A percentile compares a stretch with the other conserved stretches of the same genome.
phyloP scores from a whole-genome alignment of 2,888 invertebrate genomes.

The Andrena trimmerana region DNA sequence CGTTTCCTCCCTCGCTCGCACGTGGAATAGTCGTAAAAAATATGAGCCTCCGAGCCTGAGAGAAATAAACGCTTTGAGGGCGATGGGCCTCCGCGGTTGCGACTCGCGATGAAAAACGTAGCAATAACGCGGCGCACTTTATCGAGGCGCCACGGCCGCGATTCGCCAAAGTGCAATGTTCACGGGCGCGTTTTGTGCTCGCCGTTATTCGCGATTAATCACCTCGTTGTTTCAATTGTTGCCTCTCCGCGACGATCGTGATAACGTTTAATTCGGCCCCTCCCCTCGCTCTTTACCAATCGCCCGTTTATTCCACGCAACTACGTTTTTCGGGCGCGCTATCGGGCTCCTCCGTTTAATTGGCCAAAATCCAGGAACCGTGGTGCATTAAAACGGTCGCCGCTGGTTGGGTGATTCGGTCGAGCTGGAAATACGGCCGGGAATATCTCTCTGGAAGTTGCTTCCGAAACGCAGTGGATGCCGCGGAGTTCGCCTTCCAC shows the following conservation, averaged over 20 bases:
- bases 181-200: constrained; percentile 15
- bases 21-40: constrained; percentile 53
- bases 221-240: constrained; percentile 41
- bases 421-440: neutral
- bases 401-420: neutral
- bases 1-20: constrained; percentile 22
- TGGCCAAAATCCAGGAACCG: neutral
- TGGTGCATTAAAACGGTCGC: neutral
- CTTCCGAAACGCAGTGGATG: neutral
- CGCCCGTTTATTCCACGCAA: constrained; percentile 11
- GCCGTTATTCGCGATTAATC: constrained; percentile 44
- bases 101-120: constrained; percentile 42
- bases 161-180: constrained; percentile 27
- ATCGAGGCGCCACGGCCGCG: constrained; percentile 23
- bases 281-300: constrained; percentile 1
- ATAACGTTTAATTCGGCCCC: constrained; percentile 19
- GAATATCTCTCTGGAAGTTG: neutral
- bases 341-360: constrained; percentile 7
- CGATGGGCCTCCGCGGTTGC: neutral
- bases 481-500: neutral
- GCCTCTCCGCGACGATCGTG: neutral
- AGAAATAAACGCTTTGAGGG: constrained; percentile 48
- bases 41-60: constrained; percentile 25
- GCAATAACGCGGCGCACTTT: constrained; percentile 32
- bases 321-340: constrained; percentile 20